Evolutionary conservation across 2,797 vertebrate species (phyloP).

Genomic region (Naso thynnoides): DNA sequence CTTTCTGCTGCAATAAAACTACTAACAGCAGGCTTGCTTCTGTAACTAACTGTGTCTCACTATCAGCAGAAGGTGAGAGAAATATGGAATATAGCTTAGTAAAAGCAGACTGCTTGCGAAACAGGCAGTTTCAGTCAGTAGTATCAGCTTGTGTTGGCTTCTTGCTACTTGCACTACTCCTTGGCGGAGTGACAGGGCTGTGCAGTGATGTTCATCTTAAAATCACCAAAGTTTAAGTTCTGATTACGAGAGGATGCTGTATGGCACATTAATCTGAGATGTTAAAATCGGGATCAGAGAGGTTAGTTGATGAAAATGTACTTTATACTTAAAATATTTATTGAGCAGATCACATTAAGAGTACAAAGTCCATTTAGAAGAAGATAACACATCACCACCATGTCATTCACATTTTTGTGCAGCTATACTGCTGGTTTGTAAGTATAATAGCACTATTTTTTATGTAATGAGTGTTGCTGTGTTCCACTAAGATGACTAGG

Average conservation of each 20-base stretch:
- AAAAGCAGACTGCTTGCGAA: background rate
- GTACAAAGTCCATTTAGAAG: background rate
- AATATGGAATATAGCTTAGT: background rate
- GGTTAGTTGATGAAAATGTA: background rate
- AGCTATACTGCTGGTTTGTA: background rate
- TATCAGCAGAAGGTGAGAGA: background rate
- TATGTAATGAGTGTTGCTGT: background rate
- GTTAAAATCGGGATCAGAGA: background rate
- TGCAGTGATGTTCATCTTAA: background rate
- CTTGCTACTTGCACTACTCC: background rate
- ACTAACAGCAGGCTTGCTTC: background rate
- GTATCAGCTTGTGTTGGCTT: background rate
- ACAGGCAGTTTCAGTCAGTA: background rate
- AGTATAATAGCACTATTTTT: background rate
- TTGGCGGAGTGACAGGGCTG: background rate
- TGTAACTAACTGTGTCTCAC: background rate
- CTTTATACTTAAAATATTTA: background rate
- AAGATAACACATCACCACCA: background rate
- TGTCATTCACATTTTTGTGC: background rate
- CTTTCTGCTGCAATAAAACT: background rate
- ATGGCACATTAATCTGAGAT: background rate
- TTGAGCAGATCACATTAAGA: background rate
- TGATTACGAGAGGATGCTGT: background rate
- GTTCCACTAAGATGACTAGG: fast-evolving
- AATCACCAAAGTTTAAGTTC: background rate